Evolutionary conservation across 2,888 invertebrate genomes (phyloP), one percentile per base, ranked within the genome.

Genomic region (Amblyjoppa fuscipennis): DNA sequence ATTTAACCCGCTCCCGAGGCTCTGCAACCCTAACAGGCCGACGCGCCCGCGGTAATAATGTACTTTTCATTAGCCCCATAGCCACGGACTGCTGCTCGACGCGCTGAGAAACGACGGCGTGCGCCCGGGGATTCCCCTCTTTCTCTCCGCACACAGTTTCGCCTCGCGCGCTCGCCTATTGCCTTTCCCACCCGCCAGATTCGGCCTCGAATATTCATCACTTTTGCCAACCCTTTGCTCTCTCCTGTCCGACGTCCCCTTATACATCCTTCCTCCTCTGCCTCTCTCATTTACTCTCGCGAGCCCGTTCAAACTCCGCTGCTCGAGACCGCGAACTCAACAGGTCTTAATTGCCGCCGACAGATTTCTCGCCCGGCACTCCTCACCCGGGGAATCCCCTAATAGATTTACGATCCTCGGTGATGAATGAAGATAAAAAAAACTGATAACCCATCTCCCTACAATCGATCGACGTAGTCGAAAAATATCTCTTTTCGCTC

Each of bases 131-230:
- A 53, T 28, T 59, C 68, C 34, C 81, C 31, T 31, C 41, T 51
- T 51, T 25, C 41, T 49, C 31, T 7, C 66, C 68, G 28, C 45
- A 20, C 25, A 49, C 51, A 71, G 53, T 80, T 41, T 74, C 25
- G 74, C 79, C 49, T 74, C 64, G 64, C 38, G 49, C 66, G 64
- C 20, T 20, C 38, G 49, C 66, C 51, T 38, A 53, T 75, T n/a
- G 49, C 53, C 73, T 53, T 73, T 64, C 66, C 64, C 69, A 88
- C 78, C 85, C 85, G 86, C 90, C 87, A 89, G 89, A 91, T 92
- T 92, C 90, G 89, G 88, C 90, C 89, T 90, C 89, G 92, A 92
- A 93, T 93, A 93, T 93, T 93, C 93, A 93, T 93, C 92, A 91
- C 90, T 90, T 69, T 88, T 86, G 78, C 45, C 76, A 92, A 93